Evolutionary conservation across 1,140 invertebrate species (phyloP).

Genomic region (Sminthurides bifidus): DNA sequence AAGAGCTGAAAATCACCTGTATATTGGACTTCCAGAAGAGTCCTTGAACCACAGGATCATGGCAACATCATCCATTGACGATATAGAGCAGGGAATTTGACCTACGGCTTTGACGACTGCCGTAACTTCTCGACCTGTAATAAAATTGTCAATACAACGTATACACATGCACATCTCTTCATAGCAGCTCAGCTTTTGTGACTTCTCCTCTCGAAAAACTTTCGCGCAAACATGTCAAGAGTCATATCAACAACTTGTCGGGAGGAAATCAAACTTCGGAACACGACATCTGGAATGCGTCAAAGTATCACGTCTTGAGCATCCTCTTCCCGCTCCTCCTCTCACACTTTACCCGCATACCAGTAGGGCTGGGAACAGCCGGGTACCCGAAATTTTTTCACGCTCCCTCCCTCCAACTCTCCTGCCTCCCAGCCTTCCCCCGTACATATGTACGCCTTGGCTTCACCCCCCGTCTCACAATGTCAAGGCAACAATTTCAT

Average conservation of each 20-base stretch:
- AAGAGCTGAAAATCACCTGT: slow-evolving; percentile 55
- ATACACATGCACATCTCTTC: background rate
- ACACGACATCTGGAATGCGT: background rate
- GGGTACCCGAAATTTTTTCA: no score
- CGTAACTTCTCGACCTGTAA: slow-evolving; percentile 28
- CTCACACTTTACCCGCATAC: background rate
- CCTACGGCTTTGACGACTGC: slow-evolving; percentile 21
- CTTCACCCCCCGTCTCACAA: no score
- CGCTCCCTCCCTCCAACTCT: no score
- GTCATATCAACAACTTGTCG: background rate
- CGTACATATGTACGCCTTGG: no score
- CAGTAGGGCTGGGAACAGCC: no score
- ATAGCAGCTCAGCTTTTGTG: no score
- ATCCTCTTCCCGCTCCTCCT: background rate
- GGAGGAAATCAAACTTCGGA: background rate
- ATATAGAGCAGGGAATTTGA: slow-evolving; percentile 28
- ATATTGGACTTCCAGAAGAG: slow-evolving; percentile 67
- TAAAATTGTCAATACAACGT: slow-evolving; percentile 13
- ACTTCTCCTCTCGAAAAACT: no score
- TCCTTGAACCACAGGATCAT: slow-evolving; percentile 84
- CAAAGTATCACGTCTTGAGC: background rate
- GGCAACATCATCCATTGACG: slow-evolving; percentile 55
- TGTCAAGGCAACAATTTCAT: background rate
- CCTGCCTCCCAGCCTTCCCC: no score
- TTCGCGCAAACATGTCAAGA: background rate